Percentiles rank a stretch among this genome's conserved stretches.
Conservation (phyloP, 2,888 invertebrate genomes). For the Rutpela maculata region DNA sequence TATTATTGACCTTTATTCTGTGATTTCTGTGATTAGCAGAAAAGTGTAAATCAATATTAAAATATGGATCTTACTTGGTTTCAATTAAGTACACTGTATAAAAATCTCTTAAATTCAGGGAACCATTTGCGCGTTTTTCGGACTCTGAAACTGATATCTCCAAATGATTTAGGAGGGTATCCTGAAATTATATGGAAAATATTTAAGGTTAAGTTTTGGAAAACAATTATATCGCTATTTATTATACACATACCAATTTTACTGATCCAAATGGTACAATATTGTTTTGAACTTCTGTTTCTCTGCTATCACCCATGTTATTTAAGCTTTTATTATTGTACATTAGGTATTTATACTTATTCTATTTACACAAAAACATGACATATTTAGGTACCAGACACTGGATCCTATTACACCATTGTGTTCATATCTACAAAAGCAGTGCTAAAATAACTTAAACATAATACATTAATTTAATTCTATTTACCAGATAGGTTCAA, state of each 20-base stretch:
- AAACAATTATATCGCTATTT: background rate
- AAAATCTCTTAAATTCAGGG: conserved; percentile 84
- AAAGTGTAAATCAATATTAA: conserved; percentile 25
- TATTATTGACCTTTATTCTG: conserved; percentile 45
- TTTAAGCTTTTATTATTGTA: background rate
- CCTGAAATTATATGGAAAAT: conserved; percentile 71
- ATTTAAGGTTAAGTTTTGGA: conserved; percentile 17
- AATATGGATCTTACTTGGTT: conserved; percentile 79
- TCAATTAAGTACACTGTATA: conserved; percentile 87
- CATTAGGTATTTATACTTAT: background rate
- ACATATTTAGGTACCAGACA: background rate
- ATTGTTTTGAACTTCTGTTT: conserved; percentile 1
- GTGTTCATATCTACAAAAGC: background rate
- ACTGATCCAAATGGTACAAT: conserved; percentile 2
- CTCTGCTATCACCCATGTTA: conserved; percentile 8
- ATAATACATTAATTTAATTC: background rate
- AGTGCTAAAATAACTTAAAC: background rate
- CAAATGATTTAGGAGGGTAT: conserved; percentile 81
- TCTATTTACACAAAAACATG: conserved; percentile 12
- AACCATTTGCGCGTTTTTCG: conserved; percentile 85
- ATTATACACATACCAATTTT: conserved; percentile 15
- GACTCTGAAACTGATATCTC: conserved; percentile 86
- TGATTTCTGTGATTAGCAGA: conserved; percentile 41
- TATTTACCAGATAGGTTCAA: background rate
- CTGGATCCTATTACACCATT: background rate